These are phyloP conservation scores for Notothenia rossii DNA, from an alignment of 2,113 vertebrate species.

Conservation along the genomic window DNA sequence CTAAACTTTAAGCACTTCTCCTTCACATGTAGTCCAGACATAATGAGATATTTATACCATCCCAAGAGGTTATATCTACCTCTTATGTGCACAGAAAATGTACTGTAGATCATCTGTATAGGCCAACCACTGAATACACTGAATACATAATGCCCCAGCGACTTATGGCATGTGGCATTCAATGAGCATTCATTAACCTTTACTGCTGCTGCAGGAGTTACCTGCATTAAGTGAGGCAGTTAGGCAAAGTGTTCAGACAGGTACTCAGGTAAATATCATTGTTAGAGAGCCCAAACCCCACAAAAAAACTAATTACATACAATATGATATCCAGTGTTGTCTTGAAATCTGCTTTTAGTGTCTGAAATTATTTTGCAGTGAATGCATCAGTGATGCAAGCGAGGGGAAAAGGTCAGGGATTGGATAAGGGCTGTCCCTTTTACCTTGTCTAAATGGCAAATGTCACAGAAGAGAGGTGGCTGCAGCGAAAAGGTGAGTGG, in stretches of 20 bases:
- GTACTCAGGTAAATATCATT: constrained; percentile 45
- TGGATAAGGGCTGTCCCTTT: constrained; percentile 68
- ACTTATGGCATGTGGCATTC: constrained; percentile 73
- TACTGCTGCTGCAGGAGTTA: constrained; percentile 65
- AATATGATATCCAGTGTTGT: constrained; percentile 2
- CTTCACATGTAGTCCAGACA: constrained; percentile 45
- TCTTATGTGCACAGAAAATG: constrained; percentile 54
- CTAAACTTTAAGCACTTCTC: constrained; percentile 57
- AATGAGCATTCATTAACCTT: constrained; percentile 83
- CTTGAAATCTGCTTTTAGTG: not conserved
- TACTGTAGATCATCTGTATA: constrained; percentile 61
- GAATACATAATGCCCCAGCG: constrained; percentile 75
- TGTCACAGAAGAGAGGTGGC: constrained; percentile 65
- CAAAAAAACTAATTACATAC: constrained; percentile 24
- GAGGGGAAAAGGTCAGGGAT: constrained; percentile 75
- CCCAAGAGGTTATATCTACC: constrained; percentile 56
- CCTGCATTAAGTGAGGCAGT: constrained; percentile 61
- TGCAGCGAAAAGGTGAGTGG: constrained; percentile 25
- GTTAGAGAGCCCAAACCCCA: constrained; percentile 19
- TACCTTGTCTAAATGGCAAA: constrained; percentile 74
- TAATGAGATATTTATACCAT: constrained; percentile 73
- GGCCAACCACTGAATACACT: constrained; percentile 60
- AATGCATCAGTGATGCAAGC: constrained; percentile 35
- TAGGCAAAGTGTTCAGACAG: constrained; percentile 45
- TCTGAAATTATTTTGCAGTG: constrained; percentile 30